Percentiles rank a stretch among this genome's conserved stretches.
phyloP scores from a whole-genome alignment of 2,888 invertebrate species.

The Rhimphoctona megacephalus region DNA sequence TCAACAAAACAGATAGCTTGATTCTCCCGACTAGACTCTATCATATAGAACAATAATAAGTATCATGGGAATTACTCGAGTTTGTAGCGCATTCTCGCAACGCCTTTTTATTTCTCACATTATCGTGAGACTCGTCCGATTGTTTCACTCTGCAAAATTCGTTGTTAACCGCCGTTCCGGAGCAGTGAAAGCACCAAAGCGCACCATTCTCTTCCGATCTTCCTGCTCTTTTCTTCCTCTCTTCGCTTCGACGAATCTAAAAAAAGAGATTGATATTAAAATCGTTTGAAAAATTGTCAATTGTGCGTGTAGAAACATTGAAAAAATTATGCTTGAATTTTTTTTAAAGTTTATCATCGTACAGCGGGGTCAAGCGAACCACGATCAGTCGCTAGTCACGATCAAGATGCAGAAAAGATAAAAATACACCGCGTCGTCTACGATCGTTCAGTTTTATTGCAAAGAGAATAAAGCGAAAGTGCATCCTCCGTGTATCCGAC shows the following conservation, averaged over 20 bases:
- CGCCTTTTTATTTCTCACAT: slow-evolving; percentile 51
- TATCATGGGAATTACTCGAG: slow-evolving; percentile 45
- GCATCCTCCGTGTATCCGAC: slow-evolving; percentile 45
- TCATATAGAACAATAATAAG: slow-evolving; percentile 29
- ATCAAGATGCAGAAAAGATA: slow-evolving; percentile 47
- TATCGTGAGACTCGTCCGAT: slow-evolving; percentile 63
- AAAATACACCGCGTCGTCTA: slow-evolving; percentile 23
- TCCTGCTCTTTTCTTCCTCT: background rate
- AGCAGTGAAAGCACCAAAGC: slow-evolving; percentile 63
- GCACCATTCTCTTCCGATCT: background rate
- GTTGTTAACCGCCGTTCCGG: slow-evolving; percentile 34
- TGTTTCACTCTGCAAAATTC: slow-evolving; percentile 56
- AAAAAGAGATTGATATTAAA: background rate
- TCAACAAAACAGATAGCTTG: slow-evolving; percentile 15
- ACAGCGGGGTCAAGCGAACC: background rate
- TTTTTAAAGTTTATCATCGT: background rate
- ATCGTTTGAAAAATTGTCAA: background rate
- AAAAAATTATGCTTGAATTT: background rate
- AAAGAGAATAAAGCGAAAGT: slow-evolving; percentile 61
- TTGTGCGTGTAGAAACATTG: background rate
- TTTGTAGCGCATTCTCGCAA: slow-evolving; percentile 36
- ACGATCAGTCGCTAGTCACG: background rate
- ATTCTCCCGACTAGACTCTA: slow-evolving; percentile 16
- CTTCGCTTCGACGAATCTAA: background rate
- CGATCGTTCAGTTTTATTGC: slow-evolving; percentile 32